These are phyloP conservation scores for Cepphus grylle DNA, from an alignment of 2,113 vertebrate species.

Conservation along the genomic window DNA sequence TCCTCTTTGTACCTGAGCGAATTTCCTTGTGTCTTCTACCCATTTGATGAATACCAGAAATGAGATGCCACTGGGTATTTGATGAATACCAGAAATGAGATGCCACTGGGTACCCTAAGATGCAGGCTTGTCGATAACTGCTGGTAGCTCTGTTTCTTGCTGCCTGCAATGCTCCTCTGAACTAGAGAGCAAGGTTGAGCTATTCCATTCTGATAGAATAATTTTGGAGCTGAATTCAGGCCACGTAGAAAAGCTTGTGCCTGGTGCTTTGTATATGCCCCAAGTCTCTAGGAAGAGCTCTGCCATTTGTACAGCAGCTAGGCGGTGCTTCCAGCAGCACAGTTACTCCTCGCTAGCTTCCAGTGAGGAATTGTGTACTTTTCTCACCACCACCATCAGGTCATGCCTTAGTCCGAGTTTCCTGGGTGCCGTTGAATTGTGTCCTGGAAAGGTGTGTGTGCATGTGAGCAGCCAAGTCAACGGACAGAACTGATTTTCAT, in stretches of 20 bases:
- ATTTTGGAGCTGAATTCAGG: background rate
- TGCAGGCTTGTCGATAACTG: background rate
- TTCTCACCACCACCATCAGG: background rate
- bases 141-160: background rate
- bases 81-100: background rate
- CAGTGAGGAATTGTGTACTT: background rate
- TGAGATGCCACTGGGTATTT: background rate
- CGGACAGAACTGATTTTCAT: background rate
- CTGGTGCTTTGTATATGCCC: background rate
- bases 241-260: background rate
- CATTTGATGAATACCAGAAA: background rate
- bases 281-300: background rate
- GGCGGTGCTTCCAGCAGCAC: background rate
- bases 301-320: background rate
- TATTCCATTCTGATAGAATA: fast-evolving
- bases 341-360: background rate
- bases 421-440: background rate
- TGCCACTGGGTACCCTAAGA: too few species aligned
- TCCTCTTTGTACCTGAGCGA: background rate
- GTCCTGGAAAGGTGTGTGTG: background rate
- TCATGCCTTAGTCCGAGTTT: background rate
- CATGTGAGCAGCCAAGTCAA: background rate
- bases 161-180: background rate
- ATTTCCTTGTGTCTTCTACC: background rate
- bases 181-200: background rate